phyloP scores from a whole-genome alignment of 2,888 invertebrate species.

The Napeogenes inachia region DNA sequence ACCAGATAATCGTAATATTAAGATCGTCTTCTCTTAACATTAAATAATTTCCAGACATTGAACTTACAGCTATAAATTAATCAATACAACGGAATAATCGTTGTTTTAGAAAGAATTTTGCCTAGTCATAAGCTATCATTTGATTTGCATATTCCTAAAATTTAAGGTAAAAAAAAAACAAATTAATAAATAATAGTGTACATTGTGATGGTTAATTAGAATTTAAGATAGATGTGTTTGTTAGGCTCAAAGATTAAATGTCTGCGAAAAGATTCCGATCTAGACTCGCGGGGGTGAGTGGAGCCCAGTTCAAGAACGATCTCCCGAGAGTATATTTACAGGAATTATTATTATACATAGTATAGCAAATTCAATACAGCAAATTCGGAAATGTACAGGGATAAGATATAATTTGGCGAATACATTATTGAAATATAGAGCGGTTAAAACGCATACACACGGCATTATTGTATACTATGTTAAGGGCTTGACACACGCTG shows the following conservation, averaged over 20 bases:
- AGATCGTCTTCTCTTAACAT: too few species aligned
- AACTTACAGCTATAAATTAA: constrained; percentile 29
- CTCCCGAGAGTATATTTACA: too few species aligned
- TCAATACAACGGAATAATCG: constrained; percentile 44
- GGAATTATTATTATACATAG: constrained; percentile 26
- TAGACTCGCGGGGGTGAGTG: not conserved
- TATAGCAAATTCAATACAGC: constrained; percentile 46
- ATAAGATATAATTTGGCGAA: constrained; percentile 57
- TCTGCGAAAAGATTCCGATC: constrained; percentile 17
- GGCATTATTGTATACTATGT: constrained; percentile 19
- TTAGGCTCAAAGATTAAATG: constrained; percentile 32
- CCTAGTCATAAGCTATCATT: constrained; percentile 73
- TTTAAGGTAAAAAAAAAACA: constrained; percentile 47
- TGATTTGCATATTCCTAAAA: constrained; percentile 61
- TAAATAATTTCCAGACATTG: constrained; percentile 9
- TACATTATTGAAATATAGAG: constrained; percentile 32
- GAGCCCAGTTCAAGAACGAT: not conserved
- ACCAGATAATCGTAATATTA: too few species aligned
- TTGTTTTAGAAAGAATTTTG: constrained; percentile 66
- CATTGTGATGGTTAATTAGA: constrained; percentile 53
- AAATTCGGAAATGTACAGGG: constrained; percentile 78
- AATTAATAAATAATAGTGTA: constrained; percentile 50
- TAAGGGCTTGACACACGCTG: constrained; percentile 64
- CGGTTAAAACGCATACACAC: constrained; percentile 9
- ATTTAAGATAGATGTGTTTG: constrained; percentile 39